phyloP scores from a whole-genome alignment of 2,113 vertebrate genomes.

The Nesogale talazaci region DNA sequence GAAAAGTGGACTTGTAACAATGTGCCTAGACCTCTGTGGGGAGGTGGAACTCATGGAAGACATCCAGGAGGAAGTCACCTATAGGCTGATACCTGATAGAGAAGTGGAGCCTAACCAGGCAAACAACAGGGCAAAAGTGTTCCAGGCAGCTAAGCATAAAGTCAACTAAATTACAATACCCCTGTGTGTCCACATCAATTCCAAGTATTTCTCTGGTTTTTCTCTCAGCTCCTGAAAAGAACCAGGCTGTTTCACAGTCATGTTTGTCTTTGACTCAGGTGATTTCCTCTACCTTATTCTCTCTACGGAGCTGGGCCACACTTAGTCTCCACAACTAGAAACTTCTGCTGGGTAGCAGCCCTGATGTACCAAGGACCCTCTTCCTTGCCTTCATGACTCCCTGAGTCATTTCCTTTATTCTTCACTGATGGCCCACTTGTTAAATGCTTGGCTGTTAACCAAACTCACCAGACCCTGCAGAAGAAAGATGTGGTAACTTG shows the following conservation, averaged over 20 bases:
- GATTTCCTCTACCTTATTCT: neutral
- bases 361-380: too few relatives aligned
- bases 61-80: neutral
- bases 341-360: neutral
- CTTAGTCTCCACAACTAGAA: neutral
- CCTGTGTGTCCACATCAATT: neutral
- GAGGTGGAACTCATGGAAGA: neutral
- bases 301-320: neutral
- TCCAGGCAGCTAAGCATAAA: neutral
- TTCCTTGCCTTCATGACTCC: neutral
- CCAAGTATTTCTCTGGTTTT: neutral
- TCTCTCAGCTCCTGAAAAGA: neutral
- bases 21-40: neutral
- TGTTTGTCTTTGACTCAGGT: neutral
- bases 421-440: too few relatives aligned
- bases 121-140: neutral
- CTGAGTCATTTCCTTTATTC: neutral
- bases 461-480: too few relatives aligned
- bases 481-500: too few relatives aligned
- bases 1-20: neutral
- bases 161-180: neutral
- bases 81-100: neutral
- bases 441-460: too few relatives aligned
- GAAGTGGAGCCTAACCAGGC: neutral
- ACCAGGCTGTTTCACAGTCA: neutral